phyloP scores from a whole-genome alignment of 2,113 vertebrate genomes.

The Forbesichthys agassizii region DNA sequence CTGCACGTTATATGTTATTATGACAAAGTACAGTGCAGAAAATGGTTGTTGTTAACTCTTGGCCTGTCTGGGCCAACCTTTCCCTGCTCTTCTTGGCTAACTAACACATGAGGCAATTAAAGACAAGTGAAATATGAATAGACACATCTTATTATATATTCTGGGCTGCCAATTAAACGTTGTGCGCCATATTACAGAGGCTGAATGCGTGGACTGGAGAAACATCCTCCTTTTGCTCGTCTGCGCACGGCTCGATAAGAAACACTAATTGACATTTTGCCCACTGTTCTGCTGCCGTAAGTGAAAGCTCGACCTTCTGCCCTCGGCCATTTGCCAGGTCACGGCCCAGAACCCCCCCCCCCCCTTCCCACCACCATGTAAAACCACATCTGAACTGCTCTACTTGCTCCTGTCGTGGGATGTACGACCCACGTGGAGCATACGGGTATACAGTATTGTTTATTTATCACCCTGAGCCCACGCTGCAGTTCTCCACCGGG shows the following conservation, averaged over 20 bases:
- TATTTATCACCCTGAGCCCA: conserved; percentile 32
- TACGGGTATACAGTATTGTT: conserved; percentile 17
- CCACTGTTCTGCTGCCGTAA: neutral
- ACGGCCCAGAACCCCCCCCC: conserved; percentile 23
- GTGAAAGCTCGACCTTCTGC: conserved; percentile 4
- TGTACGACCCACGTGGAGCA: conserved; percentile 9
- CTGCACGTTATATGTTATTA: no score
- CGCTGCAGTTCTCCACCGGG: conserved; percentile 6
- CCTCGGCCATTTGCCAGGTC: conserved; percentile 19
- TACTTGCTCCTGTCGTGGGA: conserved; percentile 11
- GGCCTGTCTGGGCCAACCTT: no score
- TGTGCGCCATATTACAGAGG: no score
- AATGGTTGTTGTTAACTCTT: no score
- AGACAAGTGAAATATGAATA: no score
- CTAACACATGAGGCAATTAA: no score
- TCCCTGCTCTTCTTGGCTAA: no score
- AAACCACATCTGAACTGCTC: neutral
- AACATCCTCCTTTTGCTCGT: no score
- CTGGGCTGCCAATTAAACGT: no score
- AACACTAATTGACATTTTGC: conserved; percentile 18
- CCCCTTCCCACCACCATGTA: neutral
- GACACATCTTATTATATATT: no score
- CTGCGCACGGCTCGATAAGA: neutral
- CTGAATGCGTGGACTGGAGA: no score
- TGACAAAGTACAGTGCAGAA: no score